phyloP scores from a whole-genome alignment of 2,113 vertebrate genomes.

The Lampris incognitus region DNA sequence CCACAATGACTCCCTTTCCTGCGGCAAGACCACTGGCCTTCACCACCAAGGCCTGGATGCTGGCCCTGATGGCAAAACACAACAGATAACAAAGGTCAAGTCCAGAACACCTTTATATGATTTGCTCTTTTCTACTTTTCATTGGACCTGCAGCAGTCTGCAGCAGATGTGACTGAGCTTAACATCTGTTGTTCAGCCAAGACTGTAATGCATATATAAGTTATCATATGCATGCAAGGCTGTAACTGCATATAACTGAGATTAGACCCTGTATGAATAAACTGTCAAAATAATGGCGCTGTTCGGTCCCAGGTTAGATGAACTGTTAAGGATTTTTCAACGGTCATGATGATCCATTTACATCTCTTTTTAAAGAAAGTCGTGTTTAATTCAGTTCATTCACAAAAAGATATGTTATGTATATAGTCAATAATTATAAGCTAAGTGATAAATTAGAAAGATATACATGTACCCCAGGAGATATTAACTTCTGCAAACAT shows the following conservation, averaged over 20 bases:
- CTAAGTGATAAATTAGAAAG: too few relatives aligned
- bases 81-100: not conserved
- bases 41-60: slow-evolving; percentile 93
- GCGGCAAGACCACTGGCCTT: slow-evolving; percentile 96
- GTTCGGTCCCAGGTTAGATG: slow-evolving; percentile 7
- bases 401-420: too few relatives aligned
- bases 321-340: slow-evolving; percentile 7
- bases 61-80: slow-evolving; percentile 78
- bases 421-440: too few relatives aligned
- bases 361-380: not conserved
- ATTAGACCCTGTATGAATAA: slow-evolving; percentile 35
- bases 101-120: not conserved
- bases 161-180: slow-evolving; percentile 24
- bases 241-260: slow-evolving; percentile 1
- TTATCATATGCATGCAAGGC: slow-evolving; percentile 19
- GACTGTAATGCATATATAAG: slow-evolving; percentile 3
- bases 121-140: not conserved
- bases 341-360: not conserved
- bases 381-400: not conserved
- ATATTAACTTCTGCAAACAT: too few relatives aligned
- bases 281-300: slow-evolving; percentile 32
- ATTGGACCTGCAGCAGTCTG: slow-evolving; percentile 22
- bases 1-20: slow-evolving; percentile 94
- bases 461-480: too few relatives aligned
- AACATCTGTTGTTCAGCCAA: too few relatives aligned